Evolutionary conservation across 2,797 vertebrate species (phyloP).

Genomic region (Gymnothorax javanicus): DNA sequence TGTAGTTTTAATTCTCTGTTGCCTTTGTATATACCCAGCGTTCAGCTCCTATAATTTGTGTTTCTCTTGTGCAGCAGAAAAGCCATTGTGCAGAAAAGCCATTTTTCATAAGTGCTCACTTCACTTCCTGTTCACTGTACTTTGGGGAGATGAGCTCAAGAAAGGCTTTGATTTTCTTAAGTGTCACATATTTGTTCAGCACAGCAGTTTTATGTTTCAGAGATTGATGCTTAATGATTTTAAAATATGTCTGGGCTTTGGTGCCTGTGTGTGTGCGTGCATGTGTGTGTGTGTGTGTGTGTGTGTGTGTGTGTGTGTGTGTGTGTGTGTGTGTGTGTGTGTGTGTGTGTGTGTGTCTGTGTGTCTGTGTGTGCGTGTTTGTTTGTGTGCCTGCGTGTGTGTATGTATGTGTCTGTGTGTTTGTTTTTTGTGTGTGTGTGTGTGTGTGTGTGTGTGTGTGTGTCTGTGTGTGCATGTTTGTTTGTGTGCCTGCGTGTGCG

Average conservation of each 20-base stretch:
- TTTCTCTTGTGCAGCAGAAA: not conserved
- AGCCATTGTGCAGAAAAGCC: not conserved
- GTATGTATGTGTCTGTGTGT: not conserved
- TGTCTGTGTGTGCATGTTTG: not conserved
- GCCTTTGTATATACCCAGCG: not conserved
- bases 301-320: not conserved
- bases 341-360: not conserved
- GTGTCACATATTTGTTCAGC: constrained; percentile 20
- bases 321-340: not conserved
- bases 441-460: too few species aligned
- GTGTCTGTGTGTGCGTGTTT: not conserved
- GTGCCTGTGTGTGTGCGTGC: not conserved
- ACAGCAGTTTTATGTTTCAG: not conserved
- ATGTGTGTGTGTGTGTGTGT: not conserved
- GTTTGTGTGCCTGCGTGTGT: not conserved
- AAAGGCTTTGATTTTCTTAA: not conserved
- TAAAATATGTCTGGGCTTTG: not conserved
- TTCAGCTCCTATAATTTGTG: not conserved
- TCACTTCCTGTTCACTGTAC: not conserved
- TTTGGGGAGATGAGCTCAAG: not conserved
- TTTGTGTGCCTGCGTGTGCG: not conserved
- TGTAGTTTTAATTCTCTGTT: not conserved
- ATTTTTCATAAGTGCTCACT: not conserved
- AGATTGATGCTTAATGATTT: not conserved
- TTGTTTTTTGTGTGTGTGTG: not conserved